Evolutionary conservation across 2,797 vertebrate genomes (phyloP).

Genomic region (Scomberomorus guttatus): DNA sequence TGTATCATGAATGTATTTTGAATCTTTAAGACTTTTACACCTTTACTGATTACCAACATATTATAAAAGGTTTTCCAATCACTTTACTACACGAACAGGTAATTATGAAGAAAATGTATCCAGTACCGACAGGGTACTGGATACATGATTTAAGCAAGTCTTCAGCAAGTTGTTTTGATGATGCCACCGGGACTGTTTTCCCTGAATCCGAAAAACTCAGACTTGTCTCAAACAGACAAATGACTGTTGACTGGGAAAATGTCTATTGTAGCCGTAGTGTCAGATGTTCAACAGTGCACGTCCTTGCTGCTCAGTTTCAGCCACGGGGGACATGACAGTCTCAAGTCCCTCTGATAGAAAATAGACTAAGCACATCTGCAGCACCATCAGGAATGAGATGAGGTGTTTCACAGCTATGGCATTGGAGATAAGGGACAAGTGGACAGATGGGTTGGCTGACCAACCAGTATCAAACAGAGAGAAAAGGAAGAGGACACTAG

Average conservation of each 20-base stretch:
- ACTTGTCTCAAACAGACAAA: neutral
- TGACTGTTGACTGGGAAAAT: neutral
- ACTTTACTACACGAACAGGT: neutral
- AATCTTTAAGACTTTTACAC: neutral
- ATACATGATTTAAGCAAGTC: neutral
- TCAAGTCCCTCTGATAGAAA: slow-evolving; percentile 44
- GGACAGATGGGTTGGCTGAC: slow-evolving; percentile 27
- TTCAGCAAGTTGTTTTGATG: neutral
- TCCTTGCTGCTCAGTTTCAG: slow-evolving; percentile 50
- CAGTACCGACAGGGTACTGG: neutral
- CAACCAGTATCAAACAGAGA: slow-evolving; percentile 21
- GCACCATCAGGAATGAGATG: slow-evolving; percentile 42
- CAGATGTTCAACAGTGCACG: slow-evolving; percentile 38
- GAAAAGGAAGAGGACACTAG: slow-evolving; percentile 19
- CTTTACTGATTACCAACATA: neutral
- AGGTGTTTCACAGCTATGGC: slow-evolving; percentile 45
- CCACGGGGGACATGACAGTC: slow-evolving; percentile 40
- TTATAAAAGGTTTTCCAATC: neutral
- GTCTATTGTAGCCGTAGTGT: slow-evolving; percentile 3
- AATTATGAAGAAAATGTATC: neutral
- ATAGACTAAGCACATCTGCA: slow-evolving; percentile 36
- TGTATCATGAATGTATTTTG: neutral
- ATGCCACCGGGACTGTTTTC: neutral
- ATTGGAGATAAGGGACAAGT: slow-evolving; percentile 38
- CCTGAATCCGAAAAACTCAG: neutral